Evolutionary conservation across 2,888 invertebrate species (phyloP), one percentile per base, ranked within the genome.

Genomic region (Unio pictorum): DNA sequence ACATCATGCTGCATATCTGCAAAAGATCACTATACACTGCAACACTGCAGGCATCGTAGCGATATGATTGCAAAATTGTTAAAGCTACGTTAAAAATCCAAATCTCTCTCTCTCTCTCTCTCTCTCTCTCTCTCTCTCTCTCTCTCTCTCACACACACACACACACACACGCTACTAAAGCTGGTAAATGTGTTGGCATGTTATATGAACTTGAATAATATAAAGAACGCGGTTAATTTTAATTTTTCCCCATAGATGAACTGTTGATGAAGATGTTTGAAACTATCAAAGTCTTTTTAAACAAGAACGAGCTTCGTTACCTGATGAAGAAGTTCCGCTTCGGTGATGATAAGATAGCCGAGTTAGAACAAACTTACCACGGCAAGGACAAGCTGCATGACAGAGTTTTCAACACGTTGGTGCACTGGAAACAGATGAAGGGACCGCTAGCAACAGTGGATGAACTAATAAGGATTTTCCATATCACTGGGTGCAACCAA

Each of bases 271-370:
- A 83, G 67, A 86, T 86, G 81, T 85, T 88, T 67, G 82, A 86
- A 11, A 77, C 80, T 20, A 81, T 89, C 64, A 85, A 83, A 73
- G 69, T 67, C 5, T 74, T 79, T 15, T 67, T 89, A 58, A 86
- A 80, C 75, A 89, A 89, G 72, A 83, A 86, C 66, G 87, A 88
- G 67, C 74, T 89, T 20, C 80, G 87, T 8, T 83, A 86, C 72
- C 71, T 89, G 68, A 79, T 87, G 82, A 83, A 84, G 66, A 89
- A 89, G 76, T 84, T 88, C 61, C 73, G 79, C 30, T 79, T 89
- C 45, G 81, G 86, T 20, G 86, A 86, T 26, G 87, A 87, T 7
- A 84, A 84, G 54, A 82, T 88, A 54, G 68, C 76, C n/a, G 87
- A 87, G 57, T 74, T 89, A 57, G 89, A 89, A 66, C 80, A 83